Base-by-base conservation (phyloP, 2,888 invertebrate species). In the Drosophila cyrtoloma region DNA sequence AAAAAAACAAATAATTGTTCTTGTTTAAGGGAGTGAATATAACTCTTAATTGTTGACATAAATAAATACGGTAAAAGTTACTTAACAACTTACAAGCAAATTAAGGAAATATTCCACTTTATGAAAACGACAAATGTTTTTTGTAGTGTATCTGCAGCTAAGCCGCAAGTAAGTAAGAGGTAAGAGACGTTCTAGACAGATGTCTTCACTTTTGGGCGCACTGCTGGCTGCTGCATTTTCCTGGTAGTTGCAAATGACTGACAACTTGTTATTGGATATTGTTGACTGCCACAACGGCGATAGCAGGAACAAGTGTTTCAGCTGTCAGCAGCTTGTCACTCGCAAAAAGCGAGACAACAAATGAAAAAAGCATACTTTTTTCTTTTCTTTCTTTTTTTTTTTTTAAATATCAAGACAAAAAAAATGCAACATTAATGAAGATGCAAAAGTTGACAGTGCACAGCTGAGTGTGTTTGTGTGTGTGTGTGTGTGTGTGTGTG, bases 371-470 rank as follows among this genome's bases (percentile, higher is more conserved):
- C 22, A 26, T 7, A 26, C 26, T 16, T 16, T 47, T 26, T 47
- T 16, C n/a, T n/a, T n/a, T n/a, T n/a, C n/a, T n/a, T n/a, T n/a
- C n/a, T n/a, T n/a, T n/a, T n/a, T n/a, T n/a, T n/a, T 22, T 47
- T 22, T 22, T 5, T 5, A 10, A 47, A 16, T 47, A 22, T 16
- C 16, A 52, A 30, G 35, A 33, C 52, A 60, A 51, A 58, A 61
- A 33, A 82, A 68, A 77, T 83, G 79, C 77, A 84, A 71, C 78
- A 81, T 80, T 86, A 91, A 89, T 89, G 79, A 91, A 89, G 89
- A 91, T 86, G 91, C 91, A 76, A 89, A 90, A 81, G 89, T 81
- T 77, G 87, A 90, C 91, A 90, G 84, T 64, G 53, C 59, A 66
- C 86, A 87, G 69, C 74, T 66, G 69, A 47, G 30, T 55, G 28